Percentiles rank a stretch among this genome's conserved stretches.
Evolutionary conservation across 2,113 vertebrate species (phyloP).

Genomic region (Melanotaenia duboulayi): DNA sequence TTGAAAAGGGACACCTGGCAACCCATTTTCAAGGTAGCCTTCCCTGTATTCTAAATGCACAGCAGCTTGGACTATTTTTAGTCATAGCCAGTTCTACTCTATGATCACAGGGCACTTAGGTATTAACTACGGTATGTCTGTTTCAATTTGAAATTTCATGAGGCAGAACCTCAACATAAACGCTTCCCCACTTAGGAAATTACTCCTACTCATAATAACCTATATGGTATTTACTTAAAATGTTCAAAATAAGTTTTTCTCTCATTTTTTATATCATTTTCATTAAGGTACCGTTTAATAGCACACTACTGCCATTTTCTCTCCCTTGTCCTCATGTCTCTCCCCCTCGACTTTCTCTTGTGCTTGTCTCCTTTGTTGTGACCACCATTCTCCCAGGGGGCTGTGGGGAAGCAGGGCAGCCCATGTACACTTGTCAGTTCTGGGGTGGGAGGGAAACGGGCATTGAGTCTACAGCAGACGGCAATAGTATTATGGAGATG

Average conservation of each 20-base stretch:
- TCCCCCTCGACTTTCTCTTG: neutral
- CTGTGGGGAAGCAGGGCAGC: slow-evolving; percentile 32
- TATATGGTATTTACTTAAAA: neutral
- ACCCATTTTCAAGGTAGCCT: neutral
- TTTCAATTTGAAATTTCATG: slow-evolving; percentile 53
- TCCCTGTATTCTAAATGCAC: neutral
- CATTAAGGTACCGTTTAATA: neutral
- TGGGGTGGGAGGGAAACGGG: slow-evolving; percentile 40
- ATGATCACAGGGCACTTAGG: slow-evolving; percentile 13
- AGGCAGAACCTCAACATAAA: slow-evolving; percentile 36
- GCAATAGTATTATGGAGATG: slow-evolving; percentile 77
- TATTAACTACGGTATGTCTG: neutral
- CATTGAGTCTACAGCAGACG: slow-evolving; percentile 59
- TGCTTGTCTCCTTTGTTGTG: slow-evolving; percentile 40
- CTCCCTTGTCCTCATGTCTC: neutral
- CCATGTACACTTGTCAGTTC: slow-evolving; percentile 59
- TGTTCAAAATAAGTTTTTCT: neutral
- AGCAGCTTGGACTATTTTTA: neutral
- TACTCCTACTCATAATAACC: neutral
- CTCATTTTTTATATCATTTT: neutral
- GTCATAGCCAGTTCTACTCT: slow-evolving; percentile 22
- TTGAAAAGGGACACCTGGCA: neutral
- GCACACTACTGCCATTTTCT: neutral
- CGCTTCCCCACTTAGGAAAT: slow-evolving; percentile 1
- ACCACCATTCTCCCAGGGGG: slow-evolving; percentile 43